Evolutionary conservation across 2,113 vertebrate species (phyloP), one percentile per base, ranked within the genome.

Genomic region (Athene noctua): DNA sequence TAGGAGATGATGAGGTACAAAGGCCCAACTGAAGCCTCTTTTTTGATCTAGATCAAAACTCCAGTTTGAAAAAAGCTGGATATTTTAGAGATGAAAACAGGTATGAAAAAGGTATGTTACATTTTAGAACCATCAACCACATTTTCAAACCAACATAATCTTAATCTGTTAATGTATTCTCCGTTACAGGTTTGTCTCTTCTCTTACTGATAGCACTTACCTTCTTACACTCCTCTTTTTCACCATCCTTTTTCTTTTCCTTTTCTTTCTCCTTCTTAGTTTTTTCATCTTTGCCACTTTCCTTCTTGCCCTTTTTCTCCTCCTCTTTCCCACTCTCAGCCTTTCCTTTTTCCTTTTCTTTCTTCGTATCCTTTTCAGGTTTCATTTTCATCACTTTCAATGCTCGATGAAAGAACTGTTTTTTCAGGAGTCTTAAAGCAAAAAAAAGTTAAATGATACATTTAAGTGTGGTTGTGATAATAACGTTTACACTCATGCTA

Each of bases 321-420:
- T 99, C 99, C 81, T 99, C 99, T 88, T 99, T 99, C 89, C 98
- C 98, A 54, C 96, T 98, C 86, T 98, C 98, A 15, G 83, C 74
- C 91, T 98, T 98, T 94, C 97, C 98, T 95, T 98, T 98, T 95
- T 98, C 97, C 63, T 99, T 99, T 95, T 99, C 99, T 91, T 99
- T 99, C 96, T 99, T 99, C 34, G 96, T 84, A 17, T 99, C 99
- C 94, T 99, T 99, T 85, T 99, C 99, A 10, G 98, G 98, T 79
- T 99, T 99, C 98, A 99, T 99, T 98, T 99, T 99, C 99, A 99
- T 99, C 93, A 99, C 99, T 97, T 99, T 99, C 79, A 99, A 97
- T 13, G 99, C 99, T 68, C 99, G 99, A 95, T 99, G 99, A 96
- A 99, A 99, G 97, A 99, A 99, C 88, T 99, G 99, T 88, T 99